Evolutionary conservation across 2,888 invertebrate species (phyloP).

Genomic region (Acrobeloides nanus): DNA sequence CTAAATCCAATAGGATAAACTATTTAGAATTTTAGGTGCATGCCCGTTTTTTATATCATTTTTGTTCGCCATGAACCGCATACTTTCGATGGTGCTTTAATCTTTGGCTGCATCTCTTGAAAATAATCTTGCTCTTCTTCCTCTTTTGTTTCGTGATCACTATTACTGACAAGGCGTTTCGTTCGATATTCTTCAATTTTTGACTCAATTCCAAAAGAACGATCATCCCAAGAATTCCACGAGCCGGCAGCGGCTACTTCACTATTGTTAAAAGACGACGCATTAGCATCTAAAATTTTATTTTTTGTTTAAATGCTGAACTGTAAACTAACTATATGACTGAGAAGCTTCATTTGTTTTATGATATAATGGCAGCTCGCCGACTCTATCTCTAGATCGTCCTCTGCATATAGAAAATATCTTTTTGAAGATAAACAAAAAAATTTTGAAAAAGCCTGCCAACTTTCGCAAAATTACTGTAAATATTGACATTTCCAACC

Average conservation of each 20-base stretch:
- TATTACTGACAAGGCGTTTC: slow-evolving; percentile 6
- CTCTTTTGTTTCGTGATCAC: background rate
- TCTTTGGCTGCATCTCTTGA: slow-evolving; percentile 40
- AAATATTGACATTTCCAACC: slow-evolving; percentile 18
- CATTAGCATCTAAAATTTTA: too few relatives aligned
- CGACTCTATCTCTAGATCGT: slow-evolving; percentile 26
- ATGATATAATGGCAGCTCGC: slow-evolving; percentile 41
- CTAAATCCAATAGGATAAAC: too few relatives aligned
- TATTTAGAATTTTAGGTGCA: too few relatives aligned
- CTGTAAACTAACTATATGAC: too few relatives aligned
- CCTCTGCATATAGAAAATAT: slow-evolving; percentile 16
- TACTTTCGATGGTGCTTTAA: too few relatives aligned
- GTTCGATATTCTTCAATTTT: slow-evolving; percentile 47
- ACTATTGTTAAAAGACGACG: slow-evolving; percentile 2
- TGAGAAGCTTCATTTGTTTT: too few relatives aligned
- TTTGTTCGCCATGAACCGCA: too few relatives aligned
- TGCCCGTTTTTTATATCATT: too few relatives aligned
- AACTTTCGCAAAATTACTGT: slow-evolving; percentile 15
- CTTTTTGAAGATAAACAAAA: slow-evolving; percentile 15
- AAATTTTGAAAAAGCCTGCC: slow-evolving; percentile 15
- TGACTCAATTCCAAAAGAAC: slow-evolving; percentile 23
- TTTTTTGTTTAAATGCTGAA: too few relatives aligned
- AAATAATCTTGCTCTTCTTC: slow-evolving; percentile 37
- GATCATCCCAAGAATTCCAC: slow-evolving; percentile 33
- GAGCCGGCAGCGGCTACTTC: slow-evolving; percentile 7